Conservation (phyloP, 1,140 invertebrate species). For the Galleria mellonella region DNA sequence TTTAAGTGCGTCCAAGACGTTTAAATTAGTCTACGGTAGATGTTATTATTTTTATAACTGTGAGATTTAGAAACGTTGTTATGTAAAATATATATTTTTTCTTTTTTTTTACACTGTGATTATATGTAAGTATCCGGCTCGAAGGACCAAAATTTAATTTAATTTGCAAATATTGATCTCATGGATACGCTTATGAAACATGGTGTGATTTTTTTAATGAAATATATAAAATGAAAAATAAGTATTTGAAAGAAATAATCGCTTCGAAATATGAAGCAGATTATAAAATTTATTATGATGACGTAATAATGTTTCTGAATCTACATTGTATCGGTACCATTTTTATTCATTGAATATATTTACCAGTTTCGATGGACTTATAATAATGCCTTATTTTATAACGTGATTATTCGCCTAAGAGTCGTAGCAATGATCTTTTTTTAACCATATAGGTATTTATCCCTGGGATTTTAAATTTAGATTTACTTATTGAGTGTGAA, state of each 20-base stretch:
- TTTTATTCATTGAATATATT: background rate
- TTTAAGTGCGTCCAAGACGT: constrained; percentile 46
- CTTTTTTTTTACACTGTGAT: constrained; percentile 1
- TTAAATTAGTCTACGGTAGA: constrained; percentile 15
- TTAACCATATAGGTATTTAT: too few species aligned
- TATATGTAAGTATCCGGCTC: constrained; percentile 17
- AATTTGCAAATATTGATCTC: constrained; percentile 24
- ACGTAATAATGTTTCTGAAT: constrained; percentile 16
- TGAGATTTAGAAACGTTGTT: constrained; percentile 21
- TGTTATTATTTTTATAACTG: constrained; percentile 12
- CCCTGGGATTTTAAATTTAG: too few species aligned
- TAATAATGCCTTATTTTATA: too few species aligned
- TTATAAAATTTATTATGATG: background rate
- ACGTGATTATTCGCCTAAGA: too few species aligned
- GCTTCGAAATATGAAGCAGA: too few species aligned
- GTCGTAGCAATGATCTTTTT: too few species aligned
- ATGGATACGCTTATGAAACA: constrained; percentile 3
- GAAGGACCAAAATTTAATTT: constrained; percentile 29
- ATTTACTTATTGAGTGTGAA: too few species aligned
- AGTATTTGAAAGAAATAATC: background rate
- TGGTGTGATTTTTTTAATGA: constrained; percentile 1
- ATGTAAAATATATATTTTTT: background rate
- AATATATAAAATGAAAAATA: background rate
- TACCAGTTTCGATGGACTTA: too few species aligned
- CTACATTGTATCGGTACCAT: constrained; percentile 5